phyloP scores from a whole-genome alignment of 2,113 vertebrate genomes.

The Acinonyx jubatus region DNA sequence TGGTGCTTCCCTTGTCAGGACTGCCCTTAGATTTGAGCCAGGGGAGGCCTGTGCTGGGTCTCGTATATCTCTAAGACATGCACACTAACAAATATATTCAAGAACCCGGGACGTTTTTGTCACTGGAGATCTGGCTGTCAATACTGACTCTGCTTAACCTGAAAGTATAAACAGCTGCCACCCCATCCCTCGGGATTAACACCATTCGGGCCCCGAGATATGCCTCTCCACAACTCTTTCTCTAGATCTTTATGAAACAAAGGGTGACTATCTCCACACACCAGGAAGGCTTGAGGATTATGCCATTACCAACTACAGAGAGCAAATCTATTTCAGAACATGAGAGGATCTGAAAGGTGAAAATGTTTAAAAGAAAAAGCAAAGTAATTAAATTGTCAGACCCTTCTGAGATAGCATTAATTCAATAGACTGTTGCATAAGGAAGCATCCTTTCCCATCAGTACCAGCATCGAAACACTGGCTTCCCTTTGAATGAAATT shows the following conservation, averaged over 20 bases:
- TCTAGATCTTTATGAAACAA: neutral
- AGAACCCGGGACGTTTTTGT: neutral
- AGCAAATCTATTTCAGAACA: neutral
- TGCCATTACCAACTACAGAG: neutral
- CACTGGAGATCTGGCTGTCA: neutral
- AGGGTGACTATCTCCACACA: neutral
- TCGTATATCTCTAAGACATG: neutral
- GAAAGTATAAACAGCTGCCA: neutral
- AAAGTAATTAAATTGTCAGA: slow-evolving; percentile 6
- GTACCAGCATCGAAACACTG: neutral
- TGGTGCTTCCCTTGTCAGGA: neutral
- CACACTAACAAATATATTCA: neutral
- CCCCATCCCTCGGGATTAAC: neutral
- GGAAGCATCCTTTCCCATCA: neutral
- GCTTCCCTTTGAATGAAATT: slow-evolving; percentile 32
- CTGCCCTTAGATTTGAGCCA: neutral
- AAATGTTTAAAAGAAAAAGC: slow-evolving; percentile 9
- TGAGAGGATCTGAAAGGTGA: neutral
- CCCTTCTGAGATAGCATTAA: neutral
- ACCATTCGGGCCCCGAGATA: neutral
- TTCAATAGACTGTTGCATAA: neutral
- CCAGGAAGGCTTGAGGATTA: neutral
- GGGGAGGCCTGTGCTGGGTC: neutral
- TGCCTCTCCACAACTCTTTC: neutral
- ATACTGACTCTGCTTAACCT: neutral